Evolutionary conservation across 2,797 vertebrate genomes (phyloP), one percentile per base, ranked within the genome.

Genomic region (Natrix natrix): DNA sequence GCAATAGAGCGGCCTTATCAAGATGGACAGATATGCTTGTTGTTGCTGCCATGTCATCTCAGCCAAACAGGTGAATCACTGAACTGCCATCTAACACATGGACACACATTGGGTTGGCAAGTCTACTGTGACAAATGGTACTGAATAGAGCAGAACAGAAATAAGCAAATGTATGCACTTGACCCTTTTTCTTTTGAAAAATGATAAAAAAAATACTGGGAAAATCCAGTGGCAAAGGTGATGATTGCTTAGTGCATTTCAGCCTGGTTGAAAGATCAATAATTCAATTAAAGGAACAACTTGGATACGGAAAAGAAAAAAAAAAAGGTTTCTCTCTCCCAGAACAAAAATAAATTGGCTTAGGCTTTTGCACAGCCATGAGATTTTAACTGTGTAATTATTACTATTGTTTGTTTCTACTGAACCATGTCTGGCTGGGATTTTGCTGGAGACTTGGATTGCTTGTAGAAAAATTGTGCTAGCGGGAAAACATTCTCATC

Each of bases 281-380:
- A 92, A 89, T 87, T 91, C 28, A 59, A 2, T 10, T 86, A 86
- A 87, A 87, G 61, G 26, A 94, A 87, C 91, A 11, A 20, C 26
- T 59, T 37, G 32, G 90, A 11, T 87, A 28, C 57, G 86, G 0
- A 0, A 26, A 93, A 55, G 32, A 10, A 16, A 69, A n/a, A 13
- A 13, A n/a, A 63, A 69, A 87, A 92, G 78, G 0, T 8, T 91
- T 59, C 7, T 86, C n/a, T 93, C n/a, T 93, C 92, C 48, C 37
- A 91, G 8, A 20, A 8, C 78, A 88, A 86, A 91, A 90, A 90
- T 63, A 86, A 55, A 91, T 63, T 48, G 66, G 57, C 57, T 92
- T 90, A 90, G 55, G 5, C 28, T 90, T 63, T 43, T 17, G 24
- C 32, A 89, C 69, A 90, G 69, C n/a, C 43, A 54, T 63, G 28